These are phyloP conservation scores for Iselma pallidipennis DNA, from an alignment of 2,888 invertebrate genomes.

Conservation along the genomic window DNA sequence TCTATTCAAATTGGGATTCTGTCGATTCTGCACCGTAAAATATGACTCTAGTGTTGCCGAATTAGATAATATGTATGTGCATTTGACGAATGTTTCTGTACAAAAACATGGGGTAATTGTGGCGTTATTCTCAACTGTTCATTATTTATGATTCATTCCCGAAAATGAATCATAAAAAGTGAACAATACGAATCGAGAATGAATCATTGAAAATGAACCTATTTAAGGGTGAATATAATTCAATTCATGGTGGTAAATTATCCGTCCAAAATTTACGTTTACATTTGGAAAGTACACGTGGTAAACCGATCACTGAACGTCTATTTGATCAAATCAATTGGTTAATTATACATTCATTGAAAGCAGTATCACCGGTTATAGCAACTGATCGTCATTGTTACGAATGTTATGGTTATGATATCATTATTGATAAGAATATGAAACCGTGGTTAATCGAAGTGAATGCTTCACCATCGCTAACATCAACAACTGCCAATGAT, in stretches of 20 bases:
- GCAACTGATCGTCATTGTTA: slow-evolving; percentile 91
- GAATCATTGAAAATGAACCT: background rate
- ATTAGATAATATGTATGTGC: slow-evolving; percentile 91
- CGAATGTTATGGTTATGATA: slow-evolving; percentile 95
- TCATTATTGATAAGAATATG: slow-evolving; percentile 90
- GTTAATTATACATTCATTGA: slow-evolving; percentile 90
- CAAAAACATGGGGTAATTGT: slow-evolving; percentile 87
- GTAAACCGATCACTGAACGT: slow-evolving; percentile 84
- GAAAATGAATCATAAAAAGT: too few species aligned
- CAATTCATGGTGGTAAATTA: slow-evolving; percentile 92
- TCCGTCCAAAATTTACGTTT: slow-evolving; percentile 88
- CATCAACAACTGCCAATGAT: slow-evolving; percentile 93
- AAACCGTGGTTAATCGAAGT: slow-evolving; percentile 95
- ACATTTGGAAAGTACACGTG: slow-evolving; percentile 88
- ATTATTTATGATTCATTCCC: background rate
- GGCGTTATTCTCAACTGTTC: too few species aligned
- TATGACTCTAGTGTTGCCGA: slow-evolving; percentile 89
- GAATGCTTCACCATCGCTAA: slow-evolving; percentile 94
- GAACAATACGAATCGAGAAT: too few species aligned
- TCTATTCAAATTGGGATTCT: slow-evolving; percentile 90
- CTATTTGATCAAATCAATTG: slow-evolving; percentile 87
- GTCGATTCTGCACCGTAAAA: slow-evolving; percentile 94
- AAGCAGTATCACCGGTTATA: slow-evolving; percentile 91
- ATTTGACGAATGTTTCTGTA: slow-evolving; percentile 96
- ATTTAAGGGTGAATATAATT: slow-evolving; percentile 88